Base-by-base conservation (phyloP, 2,797 vertebrate species). In the Merluccius polli region DNA sequence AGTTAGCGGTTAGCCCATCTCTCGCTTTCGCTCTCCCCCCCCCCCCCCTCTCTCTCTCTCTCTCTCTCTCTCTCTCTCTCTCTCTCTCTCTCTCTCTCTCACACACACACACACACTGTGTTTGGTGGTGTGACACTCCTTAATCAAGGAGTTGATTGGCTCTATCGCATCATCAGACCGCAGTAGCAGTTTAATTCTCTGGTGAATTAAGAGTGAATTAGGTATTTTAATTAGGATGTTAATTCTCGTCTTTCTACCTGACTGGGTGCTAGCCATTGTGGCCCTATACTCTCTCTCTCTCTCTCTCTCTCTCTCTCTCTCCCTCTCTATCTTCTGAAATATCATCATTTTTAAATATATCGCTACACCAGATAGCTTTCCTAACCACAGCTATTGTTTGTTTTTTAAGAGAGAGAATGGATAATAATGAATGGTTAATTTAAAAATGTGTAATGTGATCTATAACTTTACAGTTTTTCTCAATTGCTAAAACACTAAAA, bases 221-320 rank as follows among this genome's bases (percentile, higher is more conserved):
- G 82, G 84, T 93, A 27, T 65, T 89, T 89, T 92, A 91, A 93
- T 93, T 90, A 86, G 77, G 89, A 91, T 90, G 90, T 93, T 91
- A 92, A 93, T 93, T 90, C 85, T 76, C 82, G 84, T 86, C 86
- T 77, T 4, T 75, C 79, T 82, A 75, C 83, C 83, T 59, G 27
- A 59, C 72, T 81, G 81, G 12, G 78, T 83, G 84, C 81, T 79
- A 85, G 52, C 76, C 59, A 65, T 21, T 1, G 18, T 59, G 24
- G 12, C 59, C 24, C 59, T 65, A 8, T 24, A 52, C 21, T 63
- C 52, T 24, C 52, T 24, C 59, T 65, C n/a, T 21, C 44, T 18
- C 44, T 52, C 44, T 44, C 41, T 44, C 41, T 44, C 41, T 44
- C 41, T 44, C 33, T 35, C 36, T 38, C 36, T 38, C 36, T 38